phyloP scores from a whole-genome alignment of 53 echinoderm and acorn worm genomes.

The Echinometra lucunter region DNA sequence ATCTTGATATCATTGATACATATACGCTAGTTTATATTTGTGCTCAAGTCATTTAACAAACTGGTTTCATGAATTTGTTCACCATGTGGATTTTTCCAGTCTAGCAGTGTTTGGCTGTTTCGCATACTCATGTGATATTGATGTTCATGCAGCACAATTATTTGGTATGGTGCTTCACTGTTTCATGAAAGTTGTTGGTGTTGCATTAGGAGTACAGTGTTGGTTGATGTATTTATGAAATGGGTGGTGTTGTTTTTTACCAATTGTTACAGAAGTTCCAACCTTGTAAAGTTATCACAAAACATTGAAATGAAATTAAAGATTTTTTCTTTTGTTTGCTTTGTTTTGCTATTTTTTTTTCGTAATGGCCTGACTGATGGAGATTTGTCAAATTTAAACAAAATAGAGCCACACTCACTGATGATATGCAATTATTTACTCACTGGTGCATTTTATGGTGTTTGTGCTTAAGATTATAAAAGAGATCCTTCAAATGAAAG shows the following conservation, averaged over 20 bases:
- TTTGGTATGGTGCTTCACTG: slow-evolving; percentile 5
- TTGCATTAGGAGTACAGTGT: background rate
- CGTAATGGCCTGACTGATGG: background rate
- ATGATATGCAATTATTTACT: background rate
- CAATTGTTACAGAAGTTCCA: background rate
- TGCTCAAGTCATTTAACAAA: background rate
- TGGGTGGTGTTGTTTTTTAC: background rate
- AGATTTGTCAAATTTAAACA: background rate
- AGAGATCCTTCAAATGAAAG: background rate
- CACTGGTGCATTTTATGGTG: background rate
- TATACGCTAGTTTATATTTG: background rate
- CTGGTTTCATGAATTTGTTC: background rate
- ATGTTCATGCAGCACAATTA: background rate
- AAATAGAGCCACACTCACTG: background rate
- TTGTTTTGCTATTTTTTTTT: background rate
- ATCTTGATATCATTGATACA: background rate
- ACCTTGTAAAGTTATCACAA: no score
- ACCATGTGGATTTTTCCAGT: background rate
- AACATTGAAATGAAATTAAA: background rate
- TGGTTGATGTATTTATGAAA: background rate
- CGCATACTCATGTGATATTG: background rate
- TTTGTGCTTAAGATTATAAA: background rate
- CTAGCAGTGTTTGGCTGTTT: background rate
- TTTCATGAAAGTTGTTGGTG: background rate
- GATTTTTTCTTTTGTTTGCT: no score